phyloP scores from a whole-genome alignment of 2,797 vertebrate genomes.

The Rhincodon typus region DNA sequence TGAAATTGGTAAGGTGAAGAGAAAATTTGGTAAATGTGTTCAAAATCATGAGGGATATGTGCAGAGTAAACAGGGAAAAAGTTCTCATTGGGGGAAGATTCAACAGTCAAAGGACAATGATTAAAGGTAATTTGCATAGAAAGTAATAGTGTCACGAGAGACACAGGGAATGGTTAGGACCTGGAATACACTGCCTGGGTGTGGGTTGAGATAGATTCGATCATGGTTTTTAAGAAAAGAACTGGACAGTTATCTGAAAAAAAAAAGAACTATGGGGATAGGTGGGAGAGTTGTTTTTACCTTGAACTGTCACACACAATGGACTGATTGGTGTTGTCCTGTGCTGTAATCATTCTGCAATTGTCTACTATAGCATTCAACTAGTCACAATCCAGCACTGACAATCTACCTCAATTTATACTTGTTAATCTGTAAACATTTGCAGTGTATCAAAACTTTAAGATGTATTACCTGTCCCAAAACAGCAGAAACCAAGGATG shows the following conservation, averaged over 20 bases:
- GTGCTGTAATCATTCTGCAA: background rate
- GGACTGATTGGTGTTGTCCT: background rate
- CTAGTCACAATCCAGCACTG: background rate
- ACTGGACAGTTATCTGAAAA: background rate
- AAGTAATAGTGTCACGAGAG: background rate
- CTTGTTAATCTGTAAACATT: background rate
- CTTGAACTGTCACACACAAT: background rate
- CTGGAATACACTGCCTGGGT: background rate
- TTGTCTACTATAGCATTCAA: background rate
- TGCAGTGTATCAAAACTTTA: background rate
- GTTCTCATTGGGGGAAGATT: background rate
- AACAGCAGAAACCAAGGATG: conserved; percentile 79
- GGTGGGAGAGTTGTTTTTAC: background rate
- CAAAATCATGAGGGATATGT: background rate
- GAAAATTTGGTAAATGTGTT: background rate
- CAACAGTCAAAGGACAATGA: background rate
- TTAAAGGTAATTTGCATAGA: background rate
- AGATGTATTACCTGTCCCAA: conserved; percentile 76
- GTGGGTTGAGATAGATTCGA: background rate
- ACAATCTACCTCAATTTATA: background rate
- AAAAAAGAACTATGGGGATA: background rate
- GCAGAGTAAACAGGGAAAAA: background rate
- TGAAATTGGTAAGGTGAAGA: too few relatives aligned
- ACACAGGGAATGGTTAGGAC: background rate
- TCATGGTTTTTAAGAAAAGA: background rate